Base-by-base conservation (phyloP, 1,140 invertebrate species). In the Hermetia illucens region DNA sequence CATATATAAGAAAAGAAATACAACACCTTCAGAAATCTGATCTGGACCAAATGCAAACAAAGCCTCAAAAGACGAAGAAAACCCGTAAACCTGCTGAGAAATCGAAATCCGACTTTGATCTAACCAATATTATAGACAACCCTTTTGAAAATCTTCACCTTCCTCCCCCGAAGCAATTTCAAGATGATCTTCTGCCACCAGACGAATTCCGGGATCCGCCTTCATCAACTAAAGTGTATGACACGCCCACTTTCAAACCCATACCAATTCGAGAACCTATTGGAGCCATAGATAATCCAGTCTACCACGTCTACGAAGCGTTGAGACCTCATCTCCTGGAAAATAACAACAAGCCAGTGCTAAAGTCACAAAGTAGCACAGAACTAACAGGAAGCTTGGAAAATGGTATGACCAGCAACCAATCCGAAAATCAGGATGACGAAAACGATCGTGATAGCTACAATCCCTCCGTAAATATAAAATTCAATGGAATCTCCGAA, bases 121-220 rank as follows among this genome's bases (percentile, higher is more conserved):
- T 72, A 5, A 66, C 62, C 22, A 66, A 65, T 42, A 58, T 68
- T 36, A 55, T 58, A 24, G 58, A 61, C 5, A 69, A 73, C 48
- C 71, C 76, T 12, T 79, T 81, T 49, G 81, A 84, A 52, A 77
- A 83, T 50, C 69, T 86, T 5, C 67, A 74, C 17, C 55, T 82
- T 17, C 82, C 82, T 6, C 84, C 84, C 2, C 84, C 84, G 0
- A 79, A 84, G 48, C 82, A 86, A 62, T 88, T 88, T 48, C 73
- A 82, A 55, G 84, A 87, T 63, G 76, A 77, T n/a, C 70, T 71
- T 8, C 72, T 75, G 3, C 72, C 73, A 8, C 80, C 80, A 0
- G 78, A 82, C 48, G 72, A 74, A 46, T 82, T 82, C 52, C 58
- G 72, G 0, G 74, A 77, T 48, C 71, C 71, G 2, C 63, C 62